Conservation (phyloP, 2,113 vertebrate species). For the Scytalopus superciliaris region DNA sequence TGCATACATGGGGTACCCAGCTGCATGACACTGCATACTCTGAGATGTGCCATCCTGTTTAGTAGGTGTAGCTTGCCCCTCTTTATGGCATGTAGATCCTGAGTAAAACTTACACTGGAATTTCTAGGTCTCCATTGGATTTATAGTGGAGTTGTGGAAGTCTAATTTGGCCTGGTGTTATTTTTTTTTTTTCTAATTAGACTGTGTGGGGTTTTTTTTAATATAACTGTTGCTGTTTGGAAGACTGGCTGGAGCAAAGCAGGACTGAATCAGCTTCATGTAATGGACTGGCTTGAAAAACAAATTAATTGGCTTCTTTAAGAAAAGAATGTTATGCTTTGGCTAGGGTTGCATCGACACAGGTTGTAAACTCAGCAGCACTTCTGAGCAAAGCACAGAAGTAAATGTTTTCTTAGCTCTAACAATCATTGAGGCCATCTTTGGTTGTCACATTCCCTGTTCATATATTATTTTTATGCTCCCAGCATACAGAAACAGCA, state of each 20-base stretch:
- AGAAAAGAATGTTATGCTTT: not conserved
- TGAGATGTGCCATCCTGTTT: not conserved
- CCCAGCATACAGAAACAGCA: conserved; percentile 38
- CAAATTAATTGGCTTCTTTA: conserved; percentile 15
- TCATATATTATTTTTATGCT: conserved; percentile 54
- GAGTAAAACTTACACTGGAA: not conserved
- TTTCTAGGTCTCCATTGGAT: not conserved
- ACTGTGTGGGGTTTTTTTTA: accelerated
- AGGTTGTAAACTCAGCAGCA: not conserved
- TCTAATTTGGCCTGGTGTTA: not conserved
- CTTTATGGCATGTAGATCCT: not conserved
- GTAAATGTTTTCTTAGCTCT: conserved; percentile 49
- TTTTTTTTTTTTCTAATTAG: not conserved
- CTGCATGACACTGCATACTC: not conserved
- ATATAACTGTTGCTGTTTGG: not conserved
- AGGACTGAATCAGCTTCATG: not conserved
- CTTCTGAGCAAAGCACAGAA: not conserved
- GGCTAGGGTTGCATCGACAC: not conserved
- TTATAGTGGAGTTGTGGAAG: not conserved
- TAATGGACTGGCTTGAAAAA: not conserved
- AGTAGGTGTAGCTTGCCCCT: not conserved
- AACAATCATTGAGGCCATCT: conserved; percentile 16
- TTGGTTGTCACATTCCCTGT: conserved; percentile 14
- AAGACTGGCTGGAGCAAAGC: not conserved
- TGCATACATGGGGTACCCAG: accelerated